Evolutionary conservation across 2,888 invertebrate species (phyloP), one percentile per base, ranked within the genome.

Genomic region (Lycocerus yunnanus): DNA sequence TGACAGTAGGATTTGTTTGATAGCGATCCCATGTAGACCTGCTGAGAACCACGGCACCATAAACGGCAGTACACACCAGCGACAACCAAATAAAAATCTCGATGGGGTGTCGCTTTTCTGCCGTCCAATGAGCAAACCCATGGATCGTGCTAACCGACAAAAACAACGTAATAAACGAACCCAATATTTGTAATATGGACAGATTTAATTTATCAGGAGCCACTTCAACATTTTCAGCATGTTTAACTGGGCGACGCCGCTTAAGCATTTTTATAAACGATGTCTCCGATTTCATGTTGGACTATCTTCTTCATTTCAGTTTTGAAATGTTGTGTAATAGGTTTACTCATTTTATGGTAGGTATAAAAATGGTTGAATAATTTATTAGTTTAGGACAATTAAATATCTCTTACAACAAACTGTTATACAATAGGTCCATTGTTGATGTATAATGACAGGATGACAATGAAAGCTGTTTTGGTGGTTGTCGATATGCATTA

Each of bases 1-100:
- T 90, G 5, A 93, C 93, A 60, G 92, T 92, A 1, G 93, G 93
- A 6, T 92, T 93, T 60, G 90, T 91, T 84, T 91, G 91, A 83
- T 92, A 93, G 20, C 93, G 89, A 8, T 86, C 84, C 90, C 93
- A 91, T 8, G 92, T 93, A 63, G 90, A 87, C 74, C 87, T 86
- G 18, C 93, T 92, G 58, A 86, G 76, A 18, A 82, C 77, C 3
- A 77, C 73, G 18, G 84, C 83, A 0, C 83, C 83, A 69, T 84
- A 85, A n/a, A 83, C 73, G 0, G 84, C 85, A 4, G 78, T 65
- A 15, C 73, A 79, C 6, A 85, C 80, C 10, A 86, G 58, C 15
- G 78, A 72, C 1, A 82, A 24, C 86, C 86, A 86, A 14, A 85
- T 70, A 0, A 85, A 43, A 65, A 79, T 79, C 77, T 85, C 86